Percentiles rank a stretch among this genome's conserved stretches.
phyloP scores from a whole-genome alignment of 2,797 vertebrate genomes.

The Trachurus trachurus region DNA sequence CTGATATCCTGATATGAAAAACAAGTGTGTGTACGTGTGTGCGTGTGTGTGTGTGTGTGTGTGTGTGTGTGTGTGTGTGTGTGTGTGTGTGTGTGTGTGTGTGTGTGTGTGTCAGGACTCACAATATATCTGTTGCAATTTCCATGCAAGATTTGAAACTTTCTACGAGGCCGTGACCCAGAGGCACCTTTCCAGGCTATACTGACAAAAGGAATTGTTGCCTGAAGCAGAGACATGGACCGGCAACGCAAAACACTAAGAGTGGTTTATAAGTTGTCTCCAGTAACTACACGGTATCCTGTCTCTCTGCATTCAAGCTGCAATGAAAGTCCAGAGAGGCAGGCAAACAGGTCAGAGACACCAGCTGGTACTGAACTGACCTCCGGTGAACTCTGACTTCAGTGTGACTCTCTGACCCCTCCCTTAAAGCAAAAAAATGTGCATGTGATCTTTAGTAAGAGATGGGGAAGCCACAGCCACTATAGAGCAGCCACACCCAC shows the following conservation, averaged over 20 bases:
- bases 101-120: not conserved
- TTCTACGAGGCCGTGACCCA: slow-evolving; percentile 36
- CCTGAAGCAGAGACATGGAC: slow-evolving; percentile 23
- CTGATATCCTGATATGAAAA: not conserved
- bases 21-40: slow-evolving; percentile 10
- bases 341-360: slow-evolving; percentile 10
- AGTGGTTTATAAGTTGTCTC: not conserved
- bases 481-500: slow-evolving; percentile 29
- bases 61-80: not conserved
- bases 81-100: not conserved
- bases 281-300: not conserved
- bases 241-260: not conserved
- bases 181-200: slow-evolving; percentile 44
- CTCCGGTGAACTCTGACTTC: slow-evolving; percentile 49
- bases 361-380: slow-evolving; percentile 27
- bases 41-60: not conserved
- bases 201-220: slow-evolving; percentile 17
- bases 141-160: slow-evolving; percentile 56
- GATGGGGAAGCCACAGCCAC: slow-evolving; percentile 42
- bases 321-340: not conserved
- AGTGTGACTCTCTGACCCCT: slow-evolving; percentile 25
- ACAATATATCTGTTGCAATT: slow-evolving; percentile 52
- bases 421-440: slow-evolving; percentile 27
- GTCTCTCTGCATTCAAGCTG: slow-evolving; percentile 15
- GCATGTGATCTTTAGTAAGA: slow-evolving; percentile 59